Conservation (phyloP, 2,113 vertebrate species). For the Barbus barbus region DNA sequence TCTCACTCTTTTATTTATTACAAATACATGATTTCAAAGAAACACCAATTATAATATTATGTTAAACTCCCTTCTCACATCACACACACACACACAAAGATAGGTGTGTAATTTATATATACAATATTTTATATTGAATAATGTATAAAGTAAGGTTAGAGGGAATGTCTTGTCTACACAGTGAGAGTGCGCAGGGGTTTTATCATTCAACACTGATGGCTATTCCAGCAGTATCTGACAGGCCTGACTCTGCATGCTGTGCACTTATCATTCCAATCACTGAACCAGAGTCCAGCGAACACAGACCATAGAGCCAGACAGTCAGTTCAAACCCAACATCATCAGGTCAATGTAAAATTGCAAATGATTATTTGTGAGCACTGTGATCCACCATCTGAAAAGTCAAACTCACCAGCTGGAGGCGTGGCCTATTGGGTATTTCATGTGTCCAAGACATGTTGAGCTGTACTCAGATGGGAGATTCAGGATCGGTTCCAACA, state of each 20-base stretch:
- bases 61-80: neutral
- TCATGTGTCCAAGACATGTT: neutral
- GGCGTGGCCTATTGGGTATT: neutral
- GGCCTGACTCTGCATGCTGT: conserved; percentile 47
- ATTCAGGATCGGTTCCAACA: neutral
- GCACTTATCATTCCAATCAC: conserved; percentile 33
- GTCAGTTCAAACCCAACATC: neutral
- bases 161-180: neutral
- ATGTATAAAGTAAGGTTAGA: neutral
- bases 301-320: neutral
- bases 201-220: conserved; percentile 5
- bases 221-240: conserved; percentile 29
- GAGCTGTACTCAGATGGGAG: neutral
- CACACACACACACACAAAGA: neutral
- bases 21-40: too few species aligned
- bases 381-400: neutral
- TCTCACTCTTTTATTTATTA: too few species aligned
- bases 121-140: neutral
- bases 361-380: neutral
- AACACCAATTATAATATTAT: neutral
- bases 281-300: conserved; percentile 29
- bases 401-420: neutral
- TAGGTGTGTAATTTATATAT: neutral
- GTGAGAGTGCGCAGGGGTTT: neutral
- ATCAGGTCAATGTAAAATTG: neutral